Evolutionary conservation across 1,140 invertebrate genomes (phyloP), one percentile per base, ranked within the genome.

Genomic region (Agraylea sexmaculata): DNA sequence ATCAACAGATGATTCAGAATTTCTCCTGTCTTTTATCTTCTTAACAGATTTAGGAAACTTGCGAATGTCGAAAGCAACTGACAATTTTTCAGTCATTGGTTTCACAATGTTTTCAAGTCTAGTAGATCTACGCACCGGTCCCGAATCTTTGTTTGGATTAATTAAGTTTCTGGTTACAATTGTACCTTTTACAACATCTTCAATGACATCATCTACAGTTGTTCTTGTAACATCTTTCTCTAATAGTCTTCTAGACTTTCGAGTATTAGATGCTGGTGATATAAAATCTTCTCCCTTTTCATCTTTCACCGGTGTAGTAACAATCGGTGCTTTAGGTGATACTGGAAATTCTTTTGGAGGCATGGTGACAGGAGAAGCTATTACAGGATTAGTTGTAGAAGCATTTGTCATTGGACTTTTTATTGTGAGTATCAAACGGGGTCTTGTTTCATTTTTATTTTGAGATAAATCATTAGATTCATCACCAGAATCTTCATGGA

Each of bases 191-290:
- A 87, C 73, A 2, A 87, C 83, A 51, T 90, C 86, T 42, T 91
- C 87, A 46, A 90, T 87, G 1, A 81, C 73, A 48, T 90, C 86
- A 59, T 89, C 86, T 1, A 87, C 71, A 0, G 82, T 81, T 35
- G 71, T 85, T 38, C 80, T 64, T 35, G 56, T 57, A 5, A 73
- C 74, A 56, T 86, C 83, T 55, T 80, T 82, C 56, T 87, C 83
- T 46, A 80, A 78, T 16, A 87, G 54, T 45, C 86, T 66, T 38
- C 81, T 72, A 1, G 85, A 88, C 58, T 89, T 90, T 22, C 85
- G 60, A 1, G 80, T 82, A 43, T 80, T 80, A 1, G 66, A 50
- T 2, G 69, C 68, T 2, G 64, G 63, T 0, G 74, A 73, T 8
- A 70, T 56, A 41, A 77, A 77, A 42, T 78, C 75, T 40, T 80